Percentiles rank a stretch among this genome's conserved stretches.
phyloP scores from a whole-genome alignment of 2,797 vertebrate genomes.

The Sebastes oblongus region DNA sequence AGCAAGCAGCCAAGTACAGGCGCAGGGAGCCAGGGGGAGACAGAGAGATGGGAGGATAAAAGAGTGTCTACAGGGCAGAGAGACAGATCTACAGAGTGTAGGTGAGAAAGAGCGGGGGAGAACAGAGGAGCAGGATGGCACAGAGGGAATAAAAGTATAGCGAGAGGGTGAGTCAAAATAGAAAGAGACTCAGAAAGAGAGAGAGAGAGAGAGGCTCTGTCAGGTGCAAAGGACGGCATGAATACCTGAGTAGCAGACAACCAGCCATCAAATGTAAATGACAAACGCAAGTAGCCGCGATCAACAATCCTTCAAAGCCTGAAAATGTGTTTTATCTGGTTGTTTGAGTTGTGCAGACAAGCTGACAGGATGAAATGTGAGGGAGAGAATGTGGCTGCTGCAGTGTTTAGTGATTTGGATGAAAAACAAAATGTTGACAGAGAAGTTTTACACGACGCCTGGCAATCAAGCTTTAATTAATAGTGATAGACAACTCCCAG shows the following conservation, averaged over 20 bases:
- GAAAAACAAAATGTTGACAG: conserved; percentile 22
- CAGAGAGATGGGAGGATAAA: conserved; percentile 68
- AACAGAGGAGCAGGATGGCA: conserved; percentile 10
- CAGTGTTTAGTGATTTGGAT: conserved; percentile 1
- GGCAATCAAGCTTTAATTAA: conserved; percentile 47
- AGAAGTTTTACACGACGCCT: conserved; percentile 39
- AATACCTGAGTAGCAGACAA: conserved; percentile 17
- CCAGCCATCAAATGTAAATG: conserved; percentile 13
- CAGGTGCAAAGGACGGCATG: conserved; percentile 30
- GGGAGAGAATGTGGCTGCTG: neutral
- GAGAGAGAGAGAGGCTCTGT: neutral
- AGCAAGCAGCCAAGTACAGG: conserved; percentile 73
- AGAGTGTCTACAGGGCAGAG: conserved; percentile 65
- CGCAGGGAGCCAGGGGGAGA: conserved; percentile 64
- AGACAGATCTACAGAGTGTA: conserved; percentile 56
- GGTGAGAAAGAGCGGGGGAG: conserved; percentile 46
- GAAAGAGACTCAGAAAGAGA: neutral
- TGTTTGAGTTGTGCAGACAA: conserved; percentile 9
- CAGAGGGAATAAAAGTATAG: conserved; percentile 24
- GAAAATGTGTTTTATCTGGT: neutral
- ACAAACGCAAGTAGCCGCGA: conserved; percentile 12
- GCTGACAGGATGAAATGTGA: conserved; percentile 4
- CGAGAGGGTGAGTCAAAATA: conserved; percentile 20
- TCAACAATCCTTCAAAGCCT: neutral
- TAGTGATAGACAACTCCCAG: conserved; percentile 38